These are phyloP conservation scores for Polypedilum vanderplanki DNA, from an alignment of 1,140 invertebrate genomes.

Conservation along the genomic window DNA sequence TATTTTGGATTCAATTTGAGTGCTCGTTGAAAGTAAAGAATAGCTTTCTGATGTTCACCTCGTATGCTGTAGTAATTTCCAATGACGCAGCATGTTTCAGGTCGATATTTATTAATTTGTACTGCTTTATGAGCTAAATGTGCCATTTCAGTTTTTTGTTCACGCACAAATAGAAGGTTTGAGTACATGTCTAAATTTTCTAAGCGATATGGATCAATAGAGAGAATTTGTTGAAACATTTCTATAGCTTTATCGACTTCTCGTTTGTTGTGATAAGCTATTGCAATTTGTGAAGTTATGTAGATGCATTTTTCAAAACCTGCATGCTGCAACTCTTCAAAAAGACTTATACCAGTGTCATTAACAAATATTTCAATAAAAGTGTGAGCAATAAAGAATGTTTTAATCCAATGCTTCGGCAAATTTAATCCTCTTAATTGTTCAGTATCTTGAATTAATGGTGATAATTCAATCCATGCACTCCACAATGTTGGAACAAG, in stretches of 20 bases:
- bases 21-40: slow-evolving; percentile 93
- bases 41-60: slow-evolving; percentile 92
- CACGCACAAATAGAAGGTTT: slow-evolving; percentile 92
- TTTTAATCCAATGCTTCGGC: slow-evolving; percentile 90
- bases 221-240: slow-evolving; percentile 72
- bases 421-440: slow-evolving; percentile 59
- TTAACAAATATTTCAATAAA: slow-evolving; percentile 86
- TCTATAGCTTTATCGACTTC: slow-evolving; percentile 85
- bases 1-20: slow-evolving; percentile 92
- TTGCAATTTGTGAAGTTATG: slow-evolving; percentile 84
- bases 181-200: slow-evolving; percentile 96
- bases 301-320: slow-evolving; percentile 86
- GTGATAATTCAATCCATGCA: slow-evolving; percentile 86
- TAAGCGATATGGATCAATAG: slow-evolving; percentile 83
- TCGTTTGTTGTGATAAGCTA: slow-evolving; percentile 89
- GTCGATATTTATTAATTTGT: slow-evolving; percentile 92
- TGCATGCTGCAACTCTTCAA: slow-evolving; percentile 62
- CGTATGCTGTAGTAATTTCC: slow-evolving; percentile 98
- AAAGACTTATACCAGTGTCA: slow-evolving; percentile 81
- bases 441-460: slow-evolving; percentile 73
- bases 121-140: slow-evolving; percentile 88
- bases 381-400: slow-evolving; percentile 85
- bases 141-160: slow-evolving; percentile 86
- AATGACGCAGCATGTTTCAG: slow-evolving; percentile 97
- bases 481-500: slow-evolving; percentile 83